Conservation (phyloP, 2,113 vertebrate species). For the Oophaga pumilio region DNA sequence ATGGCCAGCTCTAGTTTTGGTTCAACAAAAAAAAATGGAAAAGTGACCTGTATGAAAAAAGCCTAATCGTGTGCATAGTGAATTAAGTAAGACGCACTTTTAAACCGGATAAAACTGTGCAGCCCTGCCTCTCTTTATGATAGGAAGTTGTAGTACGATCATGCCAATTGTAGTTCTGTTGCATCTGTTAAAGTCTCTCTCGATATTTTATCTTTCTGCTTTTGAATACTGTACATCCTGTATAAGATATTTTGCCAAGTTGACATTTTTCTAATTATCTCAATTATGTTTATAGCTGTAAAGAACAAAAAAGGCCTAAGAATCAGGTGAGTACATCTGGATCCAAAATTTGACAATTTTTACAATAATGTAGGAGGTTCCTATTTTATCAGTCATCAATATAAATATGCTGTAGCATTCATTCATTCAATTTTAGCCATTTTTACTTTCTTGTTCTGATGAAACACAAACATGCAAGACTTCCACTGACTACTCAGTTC, state of each 20-base stretch:
- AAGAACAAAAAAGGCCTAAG: background rate
- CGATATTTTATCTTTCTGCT: background rate
- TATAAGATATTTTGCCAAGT: background rate
- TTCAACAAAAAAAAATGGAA: background rate
- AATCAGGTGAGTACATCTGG: background rate
- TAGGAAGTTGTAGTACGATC: too few relatives aligned
- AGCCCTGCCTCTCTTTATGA: too few relatives aligned
- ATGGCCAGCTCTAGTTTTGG: background rate
- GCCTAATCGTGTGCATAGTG: too few relatives aligned
- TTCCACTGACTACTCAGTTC: background rate
- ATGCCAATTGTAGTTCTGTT: background rate
- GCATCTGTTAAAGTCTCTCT: background rate
- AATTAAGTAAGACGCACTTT: too few relatives aligned
- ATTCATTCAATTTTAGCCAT: background rate
- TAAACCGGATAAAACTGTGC: too few relatives aligned
- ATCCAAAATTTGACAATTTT: background rate
- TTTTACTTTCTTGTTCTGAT: background rate
- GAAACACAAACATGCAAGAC: background rate
- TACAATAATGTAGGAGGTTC: background rate
- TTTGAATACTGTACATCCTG: background rate
- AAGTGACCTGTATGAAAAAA: too few relatives aligned
- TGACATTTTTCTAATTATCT: background rate
- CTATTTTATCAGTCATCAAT: background rate
- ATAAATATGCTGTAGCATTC: background rate
- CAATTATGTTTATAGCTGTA: background rate